phyloP scores from a whole-genome alignment of 2,797 vertebrate genomes.

The Avahi laniger region DNA sequence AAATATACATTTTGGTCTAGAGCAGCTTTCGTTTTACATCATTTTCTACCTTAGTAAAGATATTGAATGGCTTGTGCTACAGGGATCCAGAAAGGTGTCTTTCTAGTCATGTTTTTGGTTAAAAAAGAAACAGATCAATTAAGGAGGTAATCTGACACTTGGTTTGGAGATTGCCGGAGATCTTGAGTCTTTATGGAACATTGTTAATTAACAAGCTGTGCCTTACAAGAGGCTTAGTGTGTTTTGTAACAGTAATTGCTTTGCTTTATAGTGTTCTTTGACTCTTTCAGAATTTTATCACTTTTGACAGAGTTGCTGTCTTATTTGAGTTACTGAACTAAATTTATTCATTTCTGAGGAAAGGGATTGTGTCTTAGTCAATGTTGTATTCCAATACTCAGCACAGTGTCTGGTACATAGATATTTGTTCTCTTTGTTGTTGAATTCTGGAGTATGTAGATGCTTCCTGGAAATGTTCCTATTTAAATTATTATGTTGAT shows the following conservation, averaged over 20 bases:
- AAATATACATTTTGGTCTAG: not conserved
- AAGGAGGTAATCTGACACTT: not conserved
- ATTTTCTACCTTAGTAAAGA: not conserved
- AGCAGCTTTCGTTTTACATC: not conserved
- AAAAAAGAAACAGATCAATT: slow-evolving; percentile 42
- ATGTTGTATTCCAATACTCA: not conserved
- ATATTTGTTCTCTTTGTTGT: not conserved
- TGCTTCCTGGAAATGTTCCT: not conserved
- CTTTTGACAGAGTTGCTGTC: slow-evolving; percentile 29
- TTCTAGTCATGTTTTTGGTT: not conserved
- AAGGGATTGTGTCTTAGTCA: not conserved
- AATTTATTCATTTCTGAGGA: not conserved
- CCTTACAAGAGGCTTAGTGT: not conserved
- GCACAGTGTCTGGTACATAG: not conserved
- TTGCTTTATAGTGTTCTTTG: slow-evolving; percentile 46
- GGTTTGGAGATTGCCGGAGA: not conserved
- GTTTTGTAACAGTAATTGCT: not conserved
- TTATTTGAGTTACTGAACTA: not conserved
- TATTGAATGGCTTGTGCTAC: not conserved
- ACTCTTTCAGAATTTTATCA: not conserved
- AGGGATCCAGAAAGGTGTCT: not conserved
- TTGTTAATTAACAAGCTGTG: not conserved
- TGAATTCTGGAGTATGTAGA: not conserved
- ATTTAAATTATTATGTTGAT: not conserved
- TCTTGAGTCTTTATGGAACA: not conserved